A percentile compares a stretch with the other conserved stretches of the same genome.
Evolutionary conservation across 1,140 invertebrate species (phyloP).

Genomic region (Potamilus streckersoni): DNA sequence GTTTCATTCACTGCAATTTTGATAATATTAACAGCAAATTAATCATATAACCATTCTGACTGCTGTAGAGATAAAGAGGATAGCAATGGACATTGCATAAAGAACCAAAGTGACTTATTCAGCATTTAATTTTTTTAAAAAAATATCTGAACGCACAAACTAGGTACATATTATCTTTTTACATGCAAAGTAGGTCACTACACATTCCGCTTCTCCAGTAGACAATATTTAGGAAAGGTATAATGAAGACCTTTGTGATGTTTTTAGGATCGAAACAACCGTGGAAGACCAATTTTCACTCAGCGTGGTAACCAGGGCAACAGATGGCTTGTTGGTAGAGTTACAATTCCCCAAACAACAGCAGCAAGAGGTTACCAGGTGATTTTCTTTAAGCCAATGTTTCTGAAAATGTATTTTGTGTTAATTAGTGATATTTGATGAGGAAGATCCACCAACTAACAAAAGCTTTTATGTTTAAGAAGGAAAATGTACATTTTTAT

Average conservation of each 20-base stretch:
- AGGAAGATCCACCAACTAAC: background rate
- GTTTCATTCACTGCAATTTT: no score
- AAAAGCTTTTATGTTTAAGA: no score
- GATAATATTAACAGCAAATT: no score
- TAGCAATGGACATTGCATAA: no score
- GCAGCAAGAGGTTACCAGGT: constrained; percentile 40
- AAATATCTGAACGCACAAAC: background rate
- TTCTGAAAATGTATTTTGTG: background rate
- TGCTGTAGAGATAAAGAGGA: no score
- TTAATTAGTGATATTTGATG: background rate
- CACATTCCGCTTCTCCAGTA: background rate
- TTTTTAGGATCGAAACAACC: constrained; percentile 29
- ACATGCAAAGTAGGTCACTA: background rate
- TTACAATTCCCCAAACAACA: constrained; percentile 36
- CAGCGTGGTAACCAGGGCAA: constrained; percentile 59
- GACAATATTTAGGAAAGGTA: background rate
- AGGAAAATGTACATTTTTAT: background rate
- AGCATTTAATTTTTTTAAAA: background rate
- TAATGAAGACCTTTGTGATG: background rate
- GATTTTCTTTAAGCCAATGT: background rate
- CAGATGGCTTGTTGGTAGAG: constrained; percentile 54
- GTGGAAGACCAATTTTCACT: constrained; percentile 45
- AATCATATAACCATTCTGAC: no score
- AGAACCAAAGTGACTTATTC: background rate
- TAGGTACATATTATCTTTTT: background rate